phyloP scores from a whole-genome alignment of 2,797 vertebrate genomes.

The Lates japonicus region DNA sequence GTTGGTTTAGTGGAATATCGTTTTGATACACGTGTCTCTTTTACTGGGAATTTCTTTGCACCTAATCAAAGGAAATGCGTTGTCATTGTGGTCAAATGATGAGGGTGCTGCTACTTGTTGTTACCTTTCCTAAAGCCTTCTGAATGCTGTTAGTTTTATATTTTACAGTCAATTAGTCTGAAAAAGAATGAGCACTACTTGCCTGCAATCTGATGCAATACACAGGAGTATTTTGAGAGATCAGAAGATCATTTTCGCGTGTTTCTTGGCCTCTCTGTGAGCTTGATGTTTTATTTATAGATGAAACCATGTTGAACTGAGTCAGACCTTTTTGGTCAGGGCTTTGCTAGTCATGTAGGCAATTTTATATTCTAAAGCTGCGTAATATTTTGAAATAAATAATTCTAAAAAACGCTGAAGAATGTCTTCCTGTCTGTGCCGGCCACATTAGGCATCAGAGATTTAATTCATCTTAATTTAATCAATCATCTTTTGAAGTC shows the following conservation, averaged over 20 bases:
- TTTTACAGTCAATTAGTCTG: constrained; percentile 19
- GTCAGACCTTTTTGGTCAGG: constrained; percentile 51
- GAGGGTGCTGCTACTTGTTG: constrained; percentile 37
- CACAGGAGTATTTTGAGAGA: constrained; percentile 34
- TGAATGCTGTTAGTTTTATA: constrained; percentile 19
- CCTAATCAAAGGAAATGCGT: constrained; percentile 36
- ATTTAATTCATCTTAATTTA: constrained; percentile 69
- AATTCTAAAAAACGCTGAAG: constrained; percentile 60
- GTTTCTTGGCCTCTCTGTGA: constrained; percentile 35
- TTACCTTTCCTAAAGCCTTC: constrained; percentile 34
- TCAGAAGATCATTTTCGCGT: constrained; percentile 43
- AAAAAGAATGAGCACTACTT: constrained; percentile 53
- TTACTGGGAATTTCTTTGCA: constrained; percentile 24
- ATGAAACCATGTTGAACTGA: constrained; percentile 53
- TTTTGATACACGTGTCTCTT: constrained; percentile 19
- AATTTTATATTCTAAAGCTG: constrained; percentile 59
- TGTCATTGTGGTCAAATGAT: constrained; percentile 18
- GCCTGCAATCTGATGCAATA: constrained; percentile 45
- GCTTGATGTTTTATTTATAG: constrained; percentile 77
- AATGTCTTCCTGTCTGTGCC: constrained; percentile 46
- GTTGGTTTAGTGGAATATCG: constrained; percentile 8
- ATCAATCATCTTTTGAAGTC: constrained; percentile 73
- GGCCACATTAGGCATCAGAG: constrained; percentile 41
- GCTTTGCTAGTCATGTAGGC: constrained; percentile 25
- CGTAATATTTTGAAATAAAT: constrained; percentile 76